Evolutionary conservation across 2,888 invertebrate species (phyloP).

Genomic region (Lathronympha strigana): DNA sequence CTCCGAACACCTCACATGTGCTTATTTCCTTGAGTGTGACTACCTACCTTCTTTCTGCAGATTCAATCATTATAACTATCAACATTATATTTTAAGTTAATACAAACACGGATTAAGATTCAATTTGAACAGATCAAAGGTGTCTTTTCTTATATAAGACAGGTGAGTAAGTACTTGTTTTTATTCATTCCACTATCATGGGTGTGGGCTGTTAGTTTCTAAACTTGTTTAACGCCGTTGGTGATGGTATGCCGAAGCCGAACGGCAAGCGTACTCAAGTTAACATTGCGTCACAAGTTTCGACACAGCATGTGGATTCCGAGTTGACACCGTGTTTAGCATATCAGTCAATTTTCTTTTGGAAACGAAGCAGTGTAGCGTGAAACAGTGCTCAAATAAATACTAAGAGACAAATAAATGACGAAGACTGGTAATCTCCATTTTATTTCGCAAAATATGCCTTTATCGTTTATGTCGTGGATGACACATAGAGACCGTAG

Average conservation of each 20-base stretch:
- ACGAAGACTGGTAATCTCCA: background rate
- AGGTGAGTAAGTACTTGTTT: constrained; percentile 17
- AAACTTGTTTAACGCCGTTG: constrained; percentile 35
- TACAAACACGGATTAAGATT: background rate
- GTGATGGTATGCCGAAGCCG: constrained; percentile 23
- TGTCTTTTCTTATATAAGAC: constrained; percentile 2
- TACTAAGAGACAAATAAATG: constrained; percentile 2
- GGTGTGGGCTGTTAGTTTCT: constrained; percentile 36
- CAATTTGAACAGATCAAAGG: background rate
- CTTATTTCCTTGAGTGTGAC: too few relatives aligned
- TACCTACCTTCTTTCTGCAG: too few relatives aligned
- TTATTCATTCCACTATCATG: constrained; percentile 22
- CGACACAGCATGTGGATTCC: constrained; percentile 32
- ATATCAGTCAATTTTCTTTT: constrained; percentile 30
- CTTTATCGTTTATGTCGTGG: too few relatives aligned
- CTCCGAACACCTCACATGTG: too few relatives aligned
- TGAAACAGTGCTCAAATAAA: constrained; percentile 10
- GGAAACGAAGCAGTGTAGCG: constrained; percentile 13
- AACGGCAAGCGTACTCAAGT: constrained; percentile 32
- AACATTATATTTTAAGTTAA: background rate
- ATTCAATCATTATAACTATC: too few relatives aligned
- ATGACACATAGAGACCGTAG: too few relatives aligned
- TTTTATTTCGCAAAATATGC: background rate
- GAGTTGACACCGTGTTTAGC: constrained; percentile 27
- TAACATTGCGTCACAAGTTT: constrained; percentile 37